Evolutionary conservation across 2,113 vertebrate genomes (phyloP).

Genomic region (Henicopernis longicauda): DNA sequence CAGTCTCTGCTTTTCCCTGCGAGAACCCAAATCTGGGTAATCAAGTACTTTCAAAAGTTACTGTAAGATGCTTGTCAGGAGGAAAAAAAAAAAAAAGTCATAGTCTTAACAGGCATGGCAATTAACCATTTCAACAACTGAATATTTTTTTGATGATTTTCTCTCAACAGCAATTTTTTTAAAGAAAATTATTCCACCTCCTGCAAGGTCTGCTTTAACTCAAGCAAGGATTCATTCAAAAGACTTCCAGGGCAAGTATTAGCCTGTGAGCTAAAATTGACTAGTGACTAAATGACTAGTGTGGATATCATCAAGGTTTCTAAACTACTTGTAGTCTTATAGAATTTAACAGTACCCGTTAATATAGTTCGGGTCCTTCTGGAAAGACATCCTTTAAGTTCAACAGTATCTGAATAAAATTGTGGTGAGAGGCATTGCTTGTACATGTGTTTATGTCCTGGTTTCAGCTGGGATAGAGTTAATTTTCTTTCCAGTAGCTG

Average conservation of each 20-base stretch:
- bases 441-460: neutral
- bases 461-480: no score
- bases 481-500: no score
- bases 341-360: neutral
- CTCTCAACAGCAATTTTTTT: neutral
- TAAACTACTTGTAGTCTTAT: neutral
- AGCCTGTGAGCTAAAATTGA: neutral
- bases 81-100: fast-evolving
- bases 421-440: neutral
- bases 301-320: neutral
- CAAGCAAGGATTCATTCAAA: neutral
- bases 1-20: neutral
- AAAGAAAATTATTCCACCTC: neutral
- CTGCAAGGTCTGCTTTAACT: neutral
- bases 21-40: neutral
- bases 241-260: neutral
- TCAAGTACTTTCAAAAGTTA: neutral
- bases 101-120: neutral
- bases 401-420: neutral
- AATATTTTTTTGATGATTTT: neutral
- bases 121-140: neutral
- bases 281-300: neutral
- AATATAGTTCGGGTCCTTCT: neutral
- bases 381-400: neutral
- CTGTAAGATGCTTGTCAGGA: neutral